These are phyloP conservation scores for Pandemis corylana DNA, from an alignment of 2,888 invertebrate species.

Conservation along the genomic window DNA sequence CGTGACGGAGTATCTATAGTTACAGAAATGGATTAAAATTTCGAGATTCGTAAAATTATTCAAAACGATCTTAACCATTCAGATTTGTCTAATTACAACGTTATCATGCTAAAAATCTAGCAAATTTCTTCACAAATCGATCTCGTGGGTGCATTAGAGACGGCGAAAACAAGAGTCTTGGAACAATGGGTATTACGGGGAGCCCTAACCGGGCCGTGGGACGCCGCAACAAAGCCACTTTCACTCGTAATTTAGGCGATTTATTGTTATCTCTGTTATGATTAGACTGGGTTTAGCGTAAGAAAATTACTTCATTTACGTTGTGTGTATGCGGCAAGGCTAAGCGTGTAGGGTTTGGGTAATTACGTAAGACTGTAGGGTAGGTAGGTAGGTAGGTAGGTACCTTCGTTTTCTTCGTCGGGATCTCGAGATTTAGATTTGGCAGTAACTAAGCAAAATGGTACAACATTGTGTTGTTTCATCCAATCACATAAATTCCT, in stretches of 20 bases:
- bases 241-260: slow-evolving; percentile 28
- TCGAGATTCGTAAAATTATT: background rate
- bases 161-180: slow-evolving; percentile 11
- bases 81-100: background rate
- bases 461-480: too few relatives aligned
- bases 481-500: too few relatives aligned
- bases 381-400: too few relatives aligned
- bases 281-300: slow-evolving; percentile 4
- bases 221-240: slow-evolving; percentile 27
- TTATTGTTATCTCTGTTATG: slow-evolving; percentile 29
- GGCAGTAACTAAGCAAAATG: too few relatives aligned
- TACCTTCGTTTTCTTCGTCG: background rate
- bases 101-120: background rate
- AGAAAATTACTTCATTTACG: slow-evolving; percentile 13
- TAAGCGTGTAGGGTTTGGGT: background rate
- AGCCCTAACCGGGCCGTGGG: slow-evolving; percentile 11
- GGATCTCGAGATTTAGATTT: background rate
- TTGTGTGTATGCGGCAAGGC: background rate
- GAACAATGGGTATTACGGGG: slow-evolving; percentile 18
- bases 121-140: slow-evolving; percentile 18
- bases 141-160: background rate
- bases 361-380: background rate
- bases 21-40: too few relatives aligned
- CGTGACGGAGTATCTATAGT: too few relatives aligned
- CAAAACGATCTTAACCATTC: background rate